Base-by-base conservation (phyloP, 2,113 vertebrate species). In the Tursiops truncatus region DNA sequence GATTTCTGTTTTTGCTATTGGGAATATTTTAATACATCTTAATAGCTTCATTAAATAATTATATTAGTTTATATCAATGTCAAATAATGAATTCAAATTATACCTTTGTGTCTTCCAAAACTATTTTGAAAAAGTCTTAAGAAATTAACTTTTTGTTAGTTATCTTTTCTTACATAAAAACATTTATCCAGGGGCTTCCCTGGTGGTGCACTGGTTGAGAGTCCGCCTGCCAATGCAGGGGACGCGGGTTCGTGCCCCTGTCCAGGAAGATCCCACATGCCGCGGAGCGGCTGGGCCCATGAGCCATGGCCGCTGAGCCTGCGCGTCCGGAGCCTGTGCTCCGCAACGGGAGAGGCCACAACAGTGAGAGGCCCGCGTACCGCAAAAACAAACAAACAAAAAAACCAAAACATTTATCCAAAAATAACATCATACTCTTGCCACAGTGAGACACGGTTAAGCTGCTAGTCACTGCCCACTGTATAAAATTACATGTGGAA, bases 401-500 rank as follows among this genome's bases (percentile, higher is more conserved):
- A 6, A 41, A 41, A 7, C 0, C 41, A 44, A 98, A 94, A 93
- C 94, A 91, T 96, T 41, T 74, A 60, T 73, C 33, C 63, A 25
- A 93, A 95, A 67, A 81, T 53, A 31, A 53, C 74, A 76, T 73
- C 21, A 63, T 36, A 5, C 9, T 74, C 33, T 89, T 85, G 67
- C 36, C 25, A 74, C 25, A 95, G 58, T 25, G 21, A 25, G 15
- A 20, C 86, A 38, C 26, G 68, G 96, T 79, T 62, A 93, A 93
- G 23, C 31, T 68, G 15, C 82, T 56, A 13, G 0, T 89, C 14
- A 97, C 93, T 97, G 50, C 63, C 79, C 31, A 94, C 21, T 67
- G 17, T 26, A 36, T 38, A 73, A 88, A 98, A 98, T 96, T 97
- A 93, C 44, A 38, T 26, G 81, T 1, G 2, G 67, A 20, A 10